Evolutionary conservation across 1,140 invertebrate species (phyloP).

Genomic region (Galleria mellonella): DNA sequence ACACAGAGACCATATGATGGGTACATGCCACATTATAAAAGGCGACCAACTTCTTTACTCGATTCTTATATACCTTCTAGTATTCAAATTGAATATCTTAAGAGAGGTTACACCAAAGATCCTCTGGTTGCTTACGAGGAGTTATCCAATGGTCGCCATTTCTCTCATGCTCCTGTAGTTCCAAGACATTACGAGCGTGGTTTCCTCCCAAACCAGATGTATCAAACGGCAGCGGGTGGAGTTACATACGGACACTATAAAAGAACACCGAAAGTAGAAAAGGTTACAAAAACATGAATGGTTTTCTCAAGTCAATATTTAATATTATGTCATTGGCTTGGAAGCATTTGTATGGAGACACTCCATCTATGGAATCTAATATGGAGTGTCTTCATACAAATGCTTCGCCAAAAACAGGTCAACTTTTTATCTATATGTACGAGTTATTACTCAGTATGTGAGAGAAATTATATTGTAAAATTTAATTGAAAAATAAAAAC

Average conservation of each 20-base stretch:
- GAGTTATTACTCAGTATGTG: no score
- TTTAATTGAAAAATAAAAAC: no score
- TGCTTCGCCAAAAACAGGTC: no score
- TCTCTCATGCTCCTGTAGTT: slow-evolving; percentile 17
- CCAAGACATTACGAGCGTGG: slow-evolving; percentile 62
- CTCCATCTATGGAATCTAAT: no score
- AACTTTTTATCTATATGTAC: no score
- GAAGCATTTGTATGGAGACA: no score
- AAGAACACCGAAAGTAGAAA: slow-evolving; percentile 47
- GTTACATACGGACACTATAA: slow-evolving; percentile 60
- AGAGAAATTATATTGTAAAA: no score
- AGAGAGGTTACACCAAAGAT: slow-evolving; percentile 60
- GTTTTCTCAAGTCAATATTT: slow-evolving; percentile 1
- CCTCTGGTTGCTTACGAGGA: slow-evolving; percentile 59
- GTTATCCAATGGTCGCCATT: slow-evolving; percentile 41
- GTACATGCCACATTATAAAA: slow-evolving; percentile 36
- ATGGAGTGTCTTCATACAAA: no score
- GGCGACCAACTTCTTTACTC: slow-evolving; percentile 56
- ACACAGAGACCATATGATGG: slow-evolving; percentile 30
- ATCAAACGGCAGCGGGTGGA: slow-evolving; percentile 52
- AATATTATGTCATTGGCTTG: neutral
- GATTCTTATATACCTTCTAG: slow-evolving; percentile 70
- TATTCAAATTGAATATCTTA: slow-evolving; percentile 65
- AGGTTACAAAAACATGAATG: slow-evolving; percentile 5
- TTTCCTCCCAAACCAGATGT: slow-evolving; percentile 70